Evolutionary conservation across 2,797 vertebrate genomes (phyloP).

Genomic region (Pogoniulus pusillus): DNA sequence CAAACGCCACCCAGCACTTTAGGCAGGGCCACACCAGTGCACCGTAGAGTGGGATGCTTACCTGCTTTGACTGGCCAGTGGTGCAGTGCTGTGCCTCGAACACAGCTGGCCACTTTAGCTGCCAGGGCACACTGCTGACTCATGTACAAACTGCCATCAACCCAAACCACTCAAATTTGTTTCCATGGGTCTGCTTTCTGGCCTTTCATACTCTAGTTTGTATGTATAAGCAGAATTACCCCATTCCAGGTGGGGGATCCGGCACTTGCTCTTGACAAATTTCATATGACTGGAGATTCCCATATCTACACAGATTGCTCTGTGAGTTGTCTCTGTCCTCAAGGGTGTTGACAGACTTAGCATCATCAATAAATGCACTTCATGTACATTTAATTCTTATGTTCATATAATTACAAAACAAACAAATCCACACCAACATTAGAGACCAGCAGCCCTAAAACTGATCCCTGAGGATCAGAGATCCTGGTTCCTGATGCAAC

Average conservation of each 20-base stretch:
- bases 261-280: background rate
- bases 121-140: background rate
- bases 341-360: background rate
- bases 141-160: background rate
- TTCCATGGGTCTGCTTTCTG: background rate
- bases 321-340: background rate
- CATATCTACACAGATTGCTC: background rate
- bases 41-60: background rate
- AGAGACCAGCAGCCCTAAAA: background rate
- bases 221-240: background rate
- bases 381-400: background rate
- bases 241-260: background rate
- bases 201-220: background rate
- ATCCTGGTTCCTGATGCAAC: background rate
- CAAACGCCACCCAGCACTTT: background rate
- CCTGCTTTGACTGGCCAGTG: no score
- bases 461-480: background rate
- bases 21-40: no score
- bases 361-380: background rate
- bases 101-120: background rate
- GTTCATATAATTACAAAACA: background rate
- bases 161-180: background rate
- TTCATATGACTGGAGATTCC: background rate
- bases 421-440: no score
- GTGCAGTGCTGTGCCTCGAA: no score